Conservation (phyloP, 64 coral and sea anemone genomes). For the Montipora cactus region DNA sequence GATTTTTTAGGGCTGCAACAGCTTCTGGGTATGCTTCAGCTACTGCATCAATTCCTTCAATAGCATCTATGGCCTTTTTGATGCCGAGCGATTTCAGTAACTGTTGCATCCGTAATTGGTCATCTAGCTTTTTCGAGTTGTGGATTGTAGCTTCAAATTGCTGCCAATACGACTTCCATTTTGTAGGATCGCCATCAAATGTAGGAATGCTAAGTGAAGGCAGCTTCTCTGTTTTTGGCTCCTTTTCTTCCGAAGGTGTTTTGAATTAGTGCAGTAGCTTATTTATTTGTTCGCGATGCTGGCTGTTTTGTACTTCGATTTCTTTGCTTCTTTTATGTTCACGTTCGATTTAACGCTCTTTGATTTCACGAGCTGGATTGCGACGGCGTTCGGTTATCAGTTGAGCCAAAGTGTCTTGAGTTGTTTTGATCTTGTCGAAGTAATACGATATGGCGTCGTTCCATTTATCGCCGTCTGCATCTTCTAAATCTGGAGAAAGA, state of each 20-base stretch:
- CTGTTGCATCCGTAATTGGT: slow-evolving; percentile 53
- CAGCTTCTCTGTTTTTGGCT: slow-evolving; percentile 17
- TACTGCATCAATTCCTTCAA: slow-evolving; percentile 63
- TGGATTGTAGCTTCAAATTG: slow-evolving; percentile 73
- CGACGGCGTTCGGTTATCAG: slow-evolving; percentile 18
- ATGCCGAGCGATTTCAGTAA: slow-evolving; percentile 6
- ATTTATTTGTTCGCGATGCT: background rate
- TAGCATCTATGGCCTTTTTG: slow-evolving; percentile 57
- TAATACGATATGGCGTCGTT: slow-evolving; percentile 1
- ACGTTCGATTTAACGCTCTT: background rate
- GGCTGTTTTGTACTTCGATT: background rate
- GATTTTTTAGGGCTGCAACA: slow-evolving; percentile 36
- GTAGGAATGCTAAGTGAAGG: slow-evolving; percentile 44
- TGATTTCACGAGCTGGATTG: background rate
- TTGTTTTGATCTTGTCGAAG: slow-evolving; percentile 25
- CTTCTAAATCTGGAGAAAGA: background rate
- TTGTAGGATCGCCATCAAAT: slow-evolving; percentile 68
- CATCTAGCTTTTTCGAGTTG: background rate
- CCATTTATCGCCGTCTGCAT: slow-evolving; percentile 37
- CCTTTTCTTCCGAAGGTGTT: background rate
- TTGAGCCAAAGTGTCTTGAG: background rate
- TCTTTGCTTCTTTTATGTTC: slow-evolving; percentile 4
- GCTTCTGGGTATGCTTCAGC: slow-evolving; percentile 67
- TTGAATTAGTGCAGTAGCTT: slow-evolving; percentile 10
- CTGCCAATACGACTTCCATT: slow-evolving; percentile 73